These are phyloP conservation scores for Sciaenops ocellatus DNA, from an alignment of 2,797 vertebrate species.

Conservation along the genomic window DNA sequence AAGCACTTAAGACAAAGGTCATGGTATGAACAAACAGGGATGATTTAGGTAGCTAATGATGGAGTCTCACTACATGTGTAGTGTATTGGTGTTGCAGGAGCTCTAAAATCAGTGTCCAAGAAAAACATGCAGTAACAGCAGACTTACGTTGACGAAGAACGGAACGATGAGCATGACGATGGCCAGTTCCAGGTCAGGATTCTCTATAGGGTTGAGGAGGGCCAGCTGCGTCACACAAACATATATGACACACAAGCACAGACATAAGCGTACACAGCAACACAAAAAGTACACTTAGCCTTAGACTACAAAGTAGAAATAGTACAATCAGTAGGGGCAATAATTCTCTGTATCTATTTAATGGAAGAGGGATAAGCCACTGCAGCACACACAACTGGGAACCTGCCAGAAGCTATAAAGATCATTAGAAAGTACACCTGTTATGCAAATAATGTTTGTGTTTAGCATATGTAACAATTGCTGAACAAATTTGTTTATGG, in stretches of 20 bases:
- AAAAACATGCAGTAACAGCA: slow-evolving; percentile 2
- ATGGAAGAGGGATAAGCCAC: background rate
- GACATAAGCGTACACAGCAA: slow-evolving; percentile 12
- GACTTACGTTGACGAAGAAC: slow-evolving; percentile 99
- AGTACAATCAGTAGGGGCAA: background rate
- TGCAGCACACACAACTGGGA: background rate
- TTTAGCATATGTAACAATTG: background rate
- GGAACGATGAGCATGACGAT: slow-evolving; percentile 99
- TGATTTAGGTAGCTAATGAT: background rate
- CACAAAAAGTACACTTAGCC: background rate
- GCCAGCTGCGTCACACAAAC: slow-evolving; percentile 87
- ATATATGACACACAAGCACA: slow-evolving; percentile 36
- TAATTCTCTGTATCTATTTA: background rate
- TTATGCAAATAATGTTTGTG: background rate
- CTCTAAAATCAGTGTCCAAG: background rate
- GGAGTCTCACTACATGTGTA: background rate
- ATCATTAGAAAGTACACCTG: background rate
- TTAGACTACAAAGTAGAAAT: background rate
- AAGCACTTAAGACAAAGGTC: slow-evolving; percentile 1
- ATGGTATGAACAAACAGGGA: background rate
- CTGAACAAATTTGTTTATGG: background rate
- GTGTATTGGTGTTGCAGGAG: background rate
- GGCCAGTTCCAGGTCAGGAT: slow-evolving; percentile 95
- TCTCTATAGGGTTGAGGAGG: slow-evolving; percentile 92
- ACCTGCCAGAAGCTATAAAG: background rate